These are phyloP conservation scores for Styela clava DNA, from an alignment of 23 tunicate species.

Conservation along the genomic window DNA sequence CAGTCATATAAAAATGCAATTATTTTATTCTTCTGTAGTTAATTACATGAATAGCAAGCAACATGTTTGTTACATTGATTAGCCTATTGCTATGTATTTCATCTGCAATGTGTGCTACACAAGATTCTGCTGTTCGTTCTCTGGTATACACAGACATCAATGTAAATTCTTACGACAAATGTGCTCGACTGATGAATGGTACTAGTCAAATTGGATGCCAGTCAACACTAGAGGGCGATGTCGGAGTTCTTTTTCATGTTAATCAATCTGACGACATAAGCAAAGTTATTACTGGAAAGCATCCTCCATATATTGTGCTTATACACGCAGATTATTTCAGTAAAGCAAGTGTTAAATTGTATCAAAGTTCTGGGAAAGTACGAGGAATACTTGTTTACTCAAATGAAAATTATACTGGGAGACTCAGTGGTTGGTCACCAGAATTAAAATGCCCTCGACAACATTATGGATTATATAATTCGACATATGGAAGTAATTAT, in stretches of 20 bases:
- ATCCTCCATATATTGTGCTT: slow-evolving; percentile 32
- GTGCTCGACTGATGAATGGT: slow-evolving; percentile 75
- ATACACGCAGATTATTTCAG: slow-evolving; percentile 36
- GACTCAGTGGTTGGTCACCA: slow-evolving; percentile 51
- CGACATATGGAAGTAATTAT: slow-evolving; percentile 28
- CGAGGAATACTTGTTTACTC: slow-evolving; percentile 60
- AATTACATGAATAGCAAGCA: too few relatives aligned
- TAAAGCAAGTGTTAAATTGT: slow-evolving; percentile 25
- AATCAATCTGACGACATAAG: slow-evolving; percentile 14
- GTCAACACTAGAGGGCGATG: slow-evolving; percentile 50
- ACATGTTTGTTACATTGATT: not conserved
- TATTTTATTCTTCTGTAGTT: too few relatives aligned
- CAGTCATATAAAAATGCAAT: too few relatives aligned
- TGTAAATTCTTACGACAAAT: slow-evolving; percentile 47
- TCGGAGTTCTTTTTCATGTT: slow-evolving; percentile 47
- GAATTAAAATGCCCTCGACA: slow-evolving; percentile 51
- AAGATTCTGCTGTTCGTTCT: slow-evolving; percentile 58
- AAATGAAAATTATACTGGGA: slow-evolving; percentile 27
- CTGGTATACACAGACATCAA: slow-evolving; percentile 57
- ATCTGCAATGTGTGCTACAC: not conserved
- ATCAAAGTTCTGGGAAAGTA: slow-evolving; percentile 31
- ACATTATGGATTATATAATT: slow-evolving; percentile 31
- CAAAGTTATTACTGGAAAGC: not conserved
- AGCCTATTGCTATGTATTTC: not conserved
- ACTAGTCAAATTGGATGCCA: slow-evolving; percentile 86